Base-by-base conservation (phyloP, 2,888 invertebrate species). In the Dexiosoma caninum region DNA sequence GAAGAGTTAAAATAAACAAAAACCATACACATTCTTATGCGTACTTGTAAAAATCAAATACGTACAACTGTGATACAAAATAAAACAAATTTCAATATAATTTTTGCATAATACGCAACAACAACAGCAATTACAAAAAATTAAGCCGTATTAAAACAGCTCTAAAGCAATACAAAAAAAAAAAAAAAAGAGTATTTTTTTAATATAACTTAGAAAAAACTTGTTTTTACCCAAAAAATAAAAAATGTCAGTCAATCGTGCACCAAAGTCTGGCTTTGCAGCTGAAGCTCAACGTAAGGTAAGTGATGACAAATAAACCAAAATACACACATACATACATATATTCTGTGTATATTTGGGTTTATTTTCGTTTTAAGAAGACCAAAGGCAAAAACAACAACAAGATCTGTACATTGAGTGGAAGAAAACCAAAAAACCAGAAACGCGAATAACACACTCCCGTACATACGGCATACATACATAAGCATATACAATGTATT, bases 251-350 rank as follows among this genome's bases (percentile, higher is more conserved):
- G 87, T 87, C 83, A 90, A 90, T 86, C 90, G 90, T 86, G 90
- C 90, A 85, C 87, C 90, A 85, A 90, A 90, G 86, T 90, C 90
- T 85, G 98, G 98, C 94, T 96, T 97, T 92, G 98, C 97, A 86
- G 97, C 97, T 77, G 98, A 98, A 91, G 97, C 97, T 67, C 97
- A 98, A 91, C 93, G 95, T 90, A 98, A 97, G 94, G 98, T 98
- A 91, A 93, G 93, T 71, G 64, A 49, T 64, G 67, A 75, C 70
- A 78, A 83, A 83, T 51, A 69, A 59, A 67, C 62, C 46, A 21
- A 49, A 62, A 62, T 64, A n/a, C n/a, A n/a, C n/a, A n/a, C n/a
- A n/a, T n/a, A n/a, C n/a, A n/a, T n/a, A n/a, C n/a, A n/a, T n/a
- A n/a, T n/a, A 53, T 66, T 49, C 27, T 51, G 7, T 12, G 19